Percentiles rank a stretch among this genome's conserved stretches.
These are phyloP conservation scores for Channallabes apus DNA, from an alignment of 2,797 vertebrate genomes.

Conservation along the genomic window DNA sequence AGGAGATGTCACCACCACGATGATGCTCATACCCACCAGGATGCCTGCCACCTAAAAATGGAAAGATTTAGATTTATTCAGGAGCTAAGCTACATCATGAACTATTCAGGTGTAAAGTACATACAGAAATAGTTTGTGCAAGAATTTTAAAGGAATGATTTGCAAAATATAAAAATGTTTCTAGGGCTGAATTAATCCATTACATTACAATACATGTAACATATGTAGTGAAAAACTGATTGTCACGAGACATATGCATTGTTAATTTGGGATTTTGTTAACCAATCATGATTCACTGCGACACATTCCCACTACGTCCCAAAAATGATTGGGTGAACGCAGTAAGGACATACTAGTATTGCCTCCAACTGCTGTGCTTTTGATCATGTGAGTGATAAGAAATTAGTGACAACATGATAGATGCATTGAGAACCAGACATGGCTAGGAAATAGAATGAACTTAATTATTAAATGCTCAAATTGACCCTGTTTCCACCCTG, in stretches of 20 bases:
- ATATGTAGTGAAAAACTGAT: neutral
- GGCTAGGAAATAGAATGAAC: too few species aligned
- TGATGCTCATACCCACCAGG: conserved; percentile 88
- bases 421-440: too few species aligned
- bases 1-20: conserved; percentile 91
- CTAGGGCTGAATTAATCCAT: neutral
- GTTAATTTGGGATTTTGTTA: neutral
- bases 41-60: conserved; percentile 88
- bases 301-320: too few species aligned
- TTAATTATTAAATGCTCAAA: too few species aligned
- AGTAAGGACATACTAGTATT: too few species aligned
- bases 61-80: conserved; percentile 3
- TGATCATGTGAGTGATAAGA: too few species aligned
- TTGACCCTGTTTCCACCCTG: too few species aligned
- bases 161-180: neutral
- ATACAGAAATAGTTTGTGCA: too few species aligned
- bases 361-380: too few species aligned
- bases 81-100: neutral
- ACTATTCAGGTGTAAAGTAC: neutral
- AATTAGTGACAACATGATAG: too few species aligned
- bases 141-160: neutral
- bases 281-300: neutral
- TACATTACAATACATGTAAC: neutral
- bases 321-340: too few species aligned
- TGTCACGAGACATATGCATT: neutral